Evolutionary conservation across 2,888 invertebrate genomes (phyloP), one percentile per base, ranked within the genome.

Genomic region (Acanthosepion pharaonis): DNA sequence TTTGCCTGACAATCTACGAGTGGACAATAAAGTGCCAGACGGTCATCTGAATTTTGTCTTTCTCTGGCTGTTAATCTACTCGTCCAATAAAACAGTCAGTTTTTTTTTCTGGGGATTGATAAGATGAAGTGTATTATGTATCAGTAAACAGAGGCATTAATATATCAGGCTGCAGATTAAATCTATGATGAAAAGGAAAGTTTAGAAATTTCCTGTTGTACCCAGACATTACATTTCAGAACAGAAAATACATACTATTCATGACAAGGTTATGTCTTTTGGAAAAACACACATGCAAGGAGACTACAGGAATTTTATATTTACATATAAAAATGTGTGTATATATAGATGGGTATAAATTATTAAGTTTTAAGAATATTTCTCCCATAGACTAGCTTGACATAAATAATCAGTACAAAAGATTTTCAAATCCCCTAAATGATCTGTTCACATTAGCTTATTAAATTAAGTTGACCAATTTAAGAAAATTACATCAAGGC

Each of bases 151-250:
- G 78, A 78, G 78, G 33, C 78, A 78, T 78, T 78, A 78, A 78
- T 78, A 78, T n/a, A 78, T 78, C 78, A 78, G 78, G n/a, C 78
- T 78, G 78, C n/a, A 78, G 78, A 78, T 78, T 78, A 78, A 78
- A 78, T 78, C 78, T 78, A 33, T n/a, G 78, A 78, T 78, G 78
- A 78, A 78, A 64, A n/a, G 78, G 78, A 78, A 78, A 78, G n/a
- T 78, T 78, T 78, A 78, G n/a, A 78, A 78, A 78, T 78, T 78
- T 78, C 78, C 78, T 78, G 78, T n/a, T 78, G 33, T 33, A 78
- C n/a, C 11, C 78, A 78, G 33, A 78, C 78, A 33, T 78, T 78
- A 78, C n/a, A n/a, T 78, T n/a, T 78, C 78, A n/a, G 33, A 78
- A 11, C n/a, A 78, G 78, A n/a, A 33, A 78, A 15, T 78, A 78